These are phyloP conservation scores for Festucalex cinctus DNA, from an alignment of 2,113 vertebrate species.

Conservation along the genomic window DNA sequence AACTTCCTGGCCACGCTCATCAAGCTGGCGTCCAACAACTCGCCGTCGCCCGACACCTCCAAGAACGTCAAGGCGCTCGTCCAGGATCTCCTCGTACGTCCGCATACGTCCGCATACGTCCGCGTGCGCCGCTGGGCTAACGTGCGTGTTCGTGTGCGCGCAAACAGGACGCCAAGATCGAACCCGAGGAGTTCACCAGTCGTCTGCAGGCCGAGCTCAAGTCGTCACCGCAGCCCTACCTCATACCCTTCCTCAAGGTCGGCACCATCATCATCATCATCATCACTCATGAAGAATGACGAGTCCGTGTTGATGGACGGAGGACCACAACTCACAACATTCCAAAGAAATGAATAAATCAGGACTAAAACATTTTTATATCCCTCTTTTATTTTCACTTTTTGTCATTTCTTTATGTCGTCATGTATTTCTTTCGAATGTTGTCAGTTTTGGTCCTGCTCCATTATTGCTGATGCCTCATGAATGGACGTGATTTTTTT, in stretches of 20 bases:
- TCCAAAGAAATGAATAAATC: too few relatives aligned
- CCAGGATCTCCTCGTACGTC: conserved; percentile 82
- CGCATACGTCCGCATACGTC: too few relatives aligned
- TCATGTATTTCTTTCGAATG: too few relatives aligned
- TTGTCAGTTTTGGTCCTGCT: too few relatives aligned
- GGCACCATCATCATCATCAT: neutral
- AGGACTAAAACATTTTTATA: too few relatives aligned
- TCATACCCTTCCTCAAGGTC: conserved; percentile 87
- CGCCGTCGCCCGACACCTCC: conserved; percentile 81
- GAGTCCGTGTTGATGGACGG: too few relatives aligned
- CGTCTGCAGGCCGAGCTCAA: conserved; percentile 84
- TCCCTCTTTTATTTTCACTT: too few relatives aligned
- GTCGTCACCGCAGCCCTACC: conserved; percentile 87
- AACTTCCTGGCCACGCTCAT: conserved; percentile 85
- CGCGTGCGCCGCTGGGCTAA: neutral
- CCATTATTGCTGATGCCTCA: too few relatives aligned
- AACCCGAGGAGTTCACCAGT: conserved; percentile 85
- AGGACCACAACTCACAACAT: too few relatives aligned
- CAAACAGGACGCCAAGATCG: conserved; percentile 83
- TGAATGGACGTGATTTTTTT: too few relatives aligned
- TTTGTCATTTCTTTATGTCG: too few relatives aligned
- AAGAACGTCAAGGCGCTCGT: conserved; percentile 85
- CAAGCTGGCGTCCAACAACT: conserved; percentile 84
- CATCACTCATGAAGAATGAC: too few relatives aligned
- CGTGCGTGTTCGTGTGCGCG: neutral